Conservation (phyloP, 2,888 invertebrate species). For the Drosophila algonquin region DNA sequence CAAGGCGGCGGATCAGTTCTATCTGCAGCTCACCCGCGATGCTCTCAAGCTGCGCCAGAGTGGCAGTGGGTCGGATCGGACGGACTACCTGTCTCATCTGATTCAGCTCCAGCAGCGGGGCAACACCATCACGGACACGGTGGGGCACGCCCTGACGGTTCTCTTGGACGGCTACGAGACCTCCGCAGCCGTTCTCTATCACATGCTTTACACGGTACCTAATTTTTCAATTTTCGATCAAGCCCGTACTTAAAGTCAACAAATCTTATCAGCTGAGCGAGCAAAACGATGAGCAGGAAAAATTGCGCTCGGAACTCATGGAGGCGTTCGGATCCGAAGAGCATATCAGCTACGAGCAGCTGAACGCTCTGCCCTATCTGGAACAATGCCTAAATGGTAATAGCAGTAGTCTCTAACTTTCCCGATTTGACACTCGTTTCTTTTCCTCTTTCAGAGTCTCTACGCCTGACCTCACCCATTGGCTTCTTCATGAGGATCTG, state of each 20-base stretch:
- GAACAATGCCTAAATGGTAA: slow-evolving; percentile 78
- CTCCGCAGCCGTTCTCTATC: slow-evolving; percentile 69
- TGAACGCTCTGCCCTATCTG: slow-evolving; percentile 75
- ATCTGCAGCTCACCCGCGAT: slow-evolving; percentile 67
- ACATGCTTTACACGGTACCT: slow-evolving; percentile 64
- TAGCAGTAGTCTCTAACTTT: neutral
- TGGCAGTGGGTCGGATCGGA: slow-evolving; percentile 50
- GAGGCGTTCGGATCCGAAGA: slow-evolving; percentile 41
- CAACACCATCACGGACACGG: slow-evolving; percentile 68
- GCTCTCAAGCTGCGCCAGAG: slow-evolving; percentile 65
- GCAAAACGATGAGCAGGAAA: slow-evolving; percentile 68
- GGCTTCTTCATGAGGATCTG: slow-evolving; percentile 68
- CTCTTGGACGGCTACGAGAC: slow-evolving; percentile 82
- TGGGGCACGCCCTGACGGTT: slow-evolving; percentile 75
- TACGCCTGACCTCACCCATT: slow-evolving; percentile 72
- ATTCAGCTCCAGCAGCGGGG: slow-evolving; percentile 74
- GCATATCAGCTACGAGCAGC: slow-evolving; percentile 68
- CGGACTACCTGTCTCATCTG: slow-evolving; percentile 79
- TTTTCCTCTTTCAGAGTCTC: slow-evolving; percentile 61
- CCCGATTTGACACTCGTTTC: too few species aligned
- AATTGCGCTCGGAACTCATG: slow-evolving; percentile 73
- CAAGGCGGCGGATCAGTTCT: slow-evolving; percentile 86
- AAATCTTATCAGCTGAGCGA: slow-evolving; percentile 65
- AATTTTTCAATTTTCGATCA: neutral
- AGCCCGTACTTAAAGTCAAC: neutral